Percentiles rank a stretch among this genome's conserved stretches.
phyloP scores from a whole-genome alignment of 2,797 vertebrate species.

The Pampus argenteus region DNA sequence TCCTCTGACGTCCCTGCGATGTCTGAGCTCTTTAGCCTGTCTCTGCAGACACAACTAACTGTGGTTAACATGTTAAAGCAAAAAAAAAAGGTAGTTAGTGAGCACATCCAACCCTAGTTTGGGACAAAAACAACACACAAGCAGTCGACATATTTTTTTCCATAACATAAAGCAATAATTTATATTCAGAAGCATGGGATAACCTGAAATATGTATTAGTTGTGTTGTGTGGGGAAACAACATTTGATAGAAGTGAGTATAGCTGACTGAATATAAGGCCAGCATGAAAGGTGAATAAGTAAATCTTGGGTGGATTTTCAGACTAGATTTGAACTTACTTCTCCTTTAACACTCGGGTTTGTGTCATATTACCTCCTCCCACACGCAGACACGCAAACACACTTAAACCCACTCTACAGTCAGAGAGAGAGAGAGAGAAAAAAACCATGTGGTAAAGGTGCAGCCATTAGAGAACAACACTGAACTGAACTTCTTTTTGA shows the following conservation, averaged over 20 bases:
- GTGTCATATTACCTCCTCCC: conserved; percentile 34
- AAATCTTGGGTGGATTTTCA: conserved; percentile 9
- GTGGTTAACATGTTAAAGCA: background rate
- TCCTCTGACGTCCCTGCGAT: background rate
- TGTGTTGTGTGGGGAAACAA: background rate
- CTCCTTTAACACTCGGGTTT: conserved; percentile 7
- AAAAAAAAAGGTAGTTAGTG: no score
- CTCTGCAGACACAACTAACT: background rate
- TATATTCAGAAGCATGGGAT: background rate
- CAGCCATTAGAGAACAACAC: conserved; percentile 49
- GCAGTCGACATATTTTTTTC: no score
- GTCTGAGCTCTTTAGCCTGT: background rate
- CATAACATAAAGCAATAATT: no score
- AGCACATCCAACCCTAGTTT: background rate
- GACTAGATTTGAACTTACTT: conserved; percentile 15
- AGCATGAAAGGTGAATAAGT: background rate
- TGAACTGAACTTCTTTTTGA: conserved; percentile 61
- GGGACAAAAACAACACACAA: no score
- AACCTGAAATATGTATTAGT: background rate
- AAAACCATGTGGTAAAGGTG: conserved; percentile 47
- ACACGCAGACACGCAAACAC: conserved; percentile 34
- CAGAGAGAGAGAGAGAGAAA: conserved; percentile 29
- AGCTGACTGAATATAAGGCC: no score
- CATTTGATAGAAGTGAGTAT: no score
- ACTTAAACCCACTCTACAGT: conserved; percentile 36